Percentiles rank a stretch among this genome's conserved stretches.
These are phyloP conservation scores for Dendrolimus pini DNA, from an alignment of 2,888 invertebrate genomes.

Conservation along the genomic window DNA sequence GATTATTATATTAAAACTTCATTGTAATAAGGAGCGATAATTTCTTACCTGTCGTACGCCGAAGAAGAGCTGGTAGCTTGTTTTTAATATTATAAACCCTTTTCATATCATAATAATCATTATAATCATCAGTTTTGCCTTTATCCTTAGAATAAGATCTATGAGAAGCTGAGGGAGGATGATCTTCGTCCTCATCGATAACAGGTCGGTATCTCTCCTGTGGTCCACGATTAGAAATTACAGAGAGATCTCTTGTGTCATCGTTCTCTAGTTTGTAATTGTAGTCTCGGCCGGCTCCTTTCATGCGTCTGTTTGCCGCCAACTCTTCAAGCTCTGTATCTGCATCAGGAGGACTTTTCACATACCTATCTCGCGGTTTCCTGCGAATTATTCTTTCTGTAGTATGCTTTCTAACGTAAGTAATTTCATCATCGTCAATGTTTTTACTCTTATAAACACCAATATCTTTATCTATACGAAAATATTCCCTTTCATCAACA, in stretches of 20 bases:
- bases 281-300: background rate
- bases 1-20: too few relatives aligned
- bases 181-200: constrained; percentile 11
- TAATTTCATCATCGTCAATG: constrained; percentile 21
- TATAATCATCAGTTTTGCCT: constrained; percentile 29
- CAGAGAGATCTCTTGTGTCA: background rate
- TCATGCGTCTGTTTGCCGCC: constrained; percentile 9
- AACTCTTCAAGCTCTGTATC: constrained; percentile 16
- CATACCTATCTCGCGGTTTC: constrained; percentile 38
- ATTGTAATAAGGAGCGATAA: too few relatives aligned
- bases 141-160: background rate
- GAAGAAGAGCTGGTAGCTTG: constrained; percentile 35
- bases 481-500: constrained; percentile 25
- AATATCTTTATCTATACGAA: constrained; percentile 22
- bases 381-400: constrained; percentile 32
- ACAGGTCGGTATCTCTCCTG: constrained; percentile 1
- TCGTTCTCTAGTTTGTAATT: constrained; percentile 5
- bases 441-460: constrained; percentile 23
- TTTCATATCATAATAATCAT: constrained; percentile 53
- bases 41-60: constrained; percentile 40
- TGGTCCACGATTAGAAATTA: background rate
- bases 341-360: constrained; percentile 14
- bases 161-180: background rate
- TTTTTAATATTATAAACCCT: constrained; percentile 42
- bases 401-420: constrained; percentile 18